phyloP scores from a whole-genome alignment of 2,888 invertebrate genomes.

The Allygus modestus region DNA sequence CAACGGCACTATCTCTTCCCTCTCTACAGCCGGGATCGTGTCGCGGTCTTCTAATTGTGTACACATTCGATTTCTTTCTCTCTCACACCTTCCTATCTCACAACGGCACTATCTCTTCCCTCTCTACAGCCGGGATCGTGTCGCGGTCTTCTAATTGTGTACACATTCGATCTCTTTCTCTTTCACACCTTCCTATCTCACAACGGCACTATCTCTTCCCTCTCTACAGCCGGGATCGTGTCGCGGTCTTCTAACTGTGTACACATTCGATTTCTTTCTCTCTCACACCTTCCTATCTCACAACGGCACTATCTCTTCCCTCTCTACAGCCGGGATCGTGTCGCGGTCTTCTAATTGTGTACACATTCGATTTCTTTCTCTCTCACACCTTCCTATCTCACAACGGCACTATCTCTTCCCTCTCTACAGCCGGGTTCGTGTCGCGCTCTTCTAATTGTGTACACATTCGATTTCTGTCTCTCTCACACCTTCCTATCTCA shows the following conservation, averaged over 20 bases:
- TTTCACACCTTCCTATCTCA: background rate
- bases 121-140: constrained; percentile 38
- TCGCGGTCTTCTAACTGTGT: constrained; percentile 23
- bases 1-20: background rate
- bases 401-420: no score
- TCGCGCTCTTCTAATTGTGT: constrained; percentile 24
- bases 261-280: constrained; percentile 13
- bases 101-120: background rate
- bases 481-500: constrained; percentile 1
- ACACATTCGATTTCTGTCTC: constrained; percentile 5
- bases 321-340: constrained; percentile 16
- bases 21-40: constrained; percentile 38
- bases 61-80: constrained; percentile 15
- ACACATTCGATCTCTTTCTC: constrained; percentile 21
- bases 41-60: constrained; percentile 46
- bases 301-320: no score
- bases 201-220: background rate
- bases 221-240: constrained; percentile 30
- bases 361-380: constrained; percentile 13
- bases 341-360: constrained; percentile 27
- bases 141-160: constrained; percentile 46
- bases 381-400: constrained; percentile 1
- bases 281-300: constrained; percentile 1
- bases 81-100: background rate
- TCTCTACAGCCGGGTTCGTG: constrained; percentile 11